phyloP scores from a whole-genome alignment of 2,113 vertebrate genomes.

The Ibidorhyncha struthersii region DNA sequence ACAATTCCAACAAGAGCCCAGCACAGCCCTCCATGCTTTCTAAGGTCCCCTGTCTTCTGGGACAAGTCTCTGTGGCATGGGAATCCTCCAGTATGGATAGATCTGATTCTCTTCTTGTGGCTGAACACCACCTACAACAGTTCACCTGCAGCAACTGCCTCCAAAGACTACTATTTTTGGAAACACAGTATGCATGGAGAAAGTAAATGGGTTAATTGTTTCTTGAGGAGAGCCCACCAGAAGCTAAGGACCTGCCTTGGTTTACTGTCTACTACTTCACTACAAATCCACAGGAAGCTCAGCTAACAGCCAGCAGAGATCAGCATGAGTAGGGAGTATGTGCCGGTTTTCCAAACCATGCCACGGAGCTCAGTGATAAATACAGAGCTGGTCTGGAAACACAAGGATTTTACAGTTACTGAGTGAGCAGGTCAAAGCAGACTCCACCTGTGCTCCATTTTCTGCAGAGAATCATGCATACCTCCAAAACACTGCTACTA shows the following conservation, averaged over 20 bases:
- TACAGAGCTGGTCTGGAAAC: background rate
- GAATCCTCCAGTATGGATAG: background rate
- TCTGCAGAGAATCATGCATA: background rate
- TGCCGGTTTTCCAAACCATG: background rate
- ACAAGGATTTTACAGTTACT: background rate
- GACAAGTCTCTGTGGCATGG: background rate
- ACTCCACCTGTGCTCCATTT: background rate
- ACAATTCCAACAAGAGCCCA: background rate
- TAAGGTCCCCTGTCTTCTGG: background rate
- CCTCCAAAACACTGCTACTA: background rate
- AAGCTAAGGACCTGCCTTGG: background rate
- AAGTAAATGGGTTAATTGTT: background rate
- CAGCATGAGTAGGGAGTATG: background rate
- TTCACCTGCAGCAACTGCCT: background rate
- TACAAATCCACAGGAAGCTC: background rate
- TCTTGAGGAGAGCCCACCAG: background rate
- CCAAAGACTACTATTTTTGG: background rate
- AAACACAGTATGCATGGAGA: background rate
- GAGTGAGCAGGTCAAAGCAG: slow-evolving; percentile 35
- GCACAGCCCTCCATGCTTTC: background rate
- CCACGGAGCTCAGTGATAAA: background rate
- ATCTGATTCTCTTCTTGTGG: background rate
- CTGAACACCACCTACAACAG: background rate
- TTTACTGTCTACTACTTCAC: background rate
- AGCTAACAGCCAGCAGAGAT: background rate